A percentile compares a stretch with the other conserved stretches of the same genome.
Conservation (phyloP, 2,888 invertebrate species). For the Drymonia ruficornis region DNA sequence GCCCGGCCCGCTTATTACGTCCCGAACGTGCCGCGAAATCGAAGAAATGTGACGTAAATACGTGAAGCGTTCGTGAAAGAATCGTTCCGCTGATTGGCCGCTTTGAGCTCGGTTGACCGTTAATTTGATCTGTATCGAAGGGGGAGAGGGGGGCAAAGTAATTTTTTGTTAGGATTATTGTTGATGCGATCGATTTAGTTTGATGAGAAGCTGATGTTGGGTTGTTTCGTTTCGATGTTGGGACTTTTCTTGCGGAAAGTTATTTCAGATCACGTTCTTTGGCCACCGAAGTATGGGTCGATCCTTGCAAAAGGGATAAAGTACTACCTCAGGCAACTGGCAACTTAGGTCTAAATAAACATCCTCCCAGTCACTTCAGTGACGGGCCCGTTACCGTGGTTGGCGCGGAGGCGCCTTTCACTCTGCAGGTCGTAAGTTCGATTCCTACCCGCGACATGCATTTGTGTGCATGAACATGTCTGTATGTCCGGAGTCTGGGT, state of each 20-base stretch:
- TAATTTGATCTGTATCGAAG: slow-evolving; percentile 79
- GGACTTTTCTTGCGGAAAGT: slow-evolving; percentile 25
- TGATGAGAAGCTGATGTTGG: slow-evolving; percentile 48
- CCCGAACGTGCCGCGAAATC: slow-evolving; percentile 83
- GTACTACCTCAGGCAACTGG: too few relatives aligned
- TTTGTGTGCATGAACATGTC: too few relatives aligned
- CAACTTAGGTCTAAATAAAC: too few relatives aligned
- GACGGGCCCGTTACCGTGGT: too few relatives aligned
- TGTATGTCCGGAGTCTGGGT: too few relatives aligned
- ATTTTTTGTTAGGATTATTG: slow-evolving; percentile 72
- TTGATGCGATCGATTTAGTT: slow-evolving; percentile 70
- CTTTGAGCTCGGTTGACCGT: slow-evolving; percentile 79
- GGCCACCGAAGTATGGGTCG: too few relatives aligned
- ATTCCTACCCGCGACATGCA: too few relatives aligned
- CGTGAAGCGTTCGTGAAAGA: slow-evolving; percentile 72
- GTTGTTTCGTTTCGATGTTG: slow-evolving; percentile 28
- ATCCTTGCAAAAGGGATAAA: too few relatives aligned
- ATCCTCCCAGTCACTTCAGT: too few relatives aligned
- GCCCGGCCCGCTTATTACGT: slow-evolving; percentile 80
- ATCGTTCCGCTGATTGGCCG: slow-evolving; percentile 77
- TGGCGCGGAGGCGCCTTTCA: too few relatives aligned
- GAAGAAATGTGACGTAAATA: slow-evolving; percentile 84
- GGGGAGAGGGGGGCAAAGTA: slow-evolving; percentile 29
- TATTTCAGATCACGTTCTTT: not conserved
- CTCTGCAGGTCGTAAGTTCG: too few relatives aligned